These are phyloP conservation scores for Sinosuthora webbiana DNA, from an alignment of 2,113 vertebrate species.

Conservation along the genomic window DNA sequence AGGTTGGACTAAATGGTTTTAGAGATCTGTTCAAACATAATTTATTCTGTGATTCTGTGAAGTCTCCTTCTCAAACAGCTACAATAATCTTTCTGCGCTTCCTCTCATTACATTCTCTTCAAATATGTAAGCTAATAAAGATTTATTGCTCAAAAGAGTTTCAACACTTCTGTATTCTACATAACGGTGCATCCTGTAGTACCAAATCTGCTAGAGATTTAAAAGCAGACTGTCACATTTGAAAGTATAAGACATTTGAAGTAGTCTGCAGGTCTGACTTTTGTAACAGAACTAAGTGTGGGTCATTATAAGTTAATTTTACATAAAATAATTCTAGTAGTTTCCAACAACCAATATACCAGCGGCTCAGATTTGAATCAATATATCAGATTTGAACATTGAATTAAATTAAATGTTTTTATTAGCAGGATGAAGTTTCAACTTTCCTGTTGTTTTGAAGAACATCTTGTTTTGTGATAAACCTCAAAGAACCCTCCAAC, in stretches of 20 bases:
- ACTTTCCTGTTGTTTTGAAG: not conserved
- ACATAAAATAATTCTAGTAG: not conserved
- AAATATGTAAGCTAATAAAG: not conserved
- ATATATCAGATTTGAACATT: not conserved
- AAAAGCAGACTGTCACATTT: not conserved
- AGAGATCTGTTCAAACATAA: not conserved
- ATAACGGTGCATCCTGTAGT: not conserved
- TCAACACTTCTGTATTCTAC: not conserved
- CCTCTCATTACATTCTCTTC: not conserved
- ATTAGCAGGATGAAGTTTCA: not conserved
- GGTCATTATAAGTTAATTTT: not conserved
- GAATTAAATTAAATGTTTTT: not conserved
- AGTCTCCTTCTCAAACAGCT: too few relatives aligned
- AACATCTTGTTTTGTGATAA: not conserved
- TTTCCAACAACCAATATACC: not conserved
- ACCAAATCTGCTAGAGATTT: not conserved
- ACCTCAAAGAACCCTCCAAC: not conserved
- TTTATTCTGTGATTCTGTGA: not conserved
- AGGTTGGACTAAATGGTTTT: not conserved
- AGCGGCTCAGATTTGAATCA: not conserved
- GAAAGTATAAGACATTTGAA: not conserved
- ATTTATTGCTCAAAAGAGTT: not conserved
- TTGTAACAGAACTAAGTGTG: not conserved
- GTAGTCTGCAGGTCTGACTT: not conserved
- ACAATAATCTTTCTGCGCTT: fast-evolving